Conservation (phyloP, 2,888 invertebrate genomes). For the Abrostola triplasia region DNA sequence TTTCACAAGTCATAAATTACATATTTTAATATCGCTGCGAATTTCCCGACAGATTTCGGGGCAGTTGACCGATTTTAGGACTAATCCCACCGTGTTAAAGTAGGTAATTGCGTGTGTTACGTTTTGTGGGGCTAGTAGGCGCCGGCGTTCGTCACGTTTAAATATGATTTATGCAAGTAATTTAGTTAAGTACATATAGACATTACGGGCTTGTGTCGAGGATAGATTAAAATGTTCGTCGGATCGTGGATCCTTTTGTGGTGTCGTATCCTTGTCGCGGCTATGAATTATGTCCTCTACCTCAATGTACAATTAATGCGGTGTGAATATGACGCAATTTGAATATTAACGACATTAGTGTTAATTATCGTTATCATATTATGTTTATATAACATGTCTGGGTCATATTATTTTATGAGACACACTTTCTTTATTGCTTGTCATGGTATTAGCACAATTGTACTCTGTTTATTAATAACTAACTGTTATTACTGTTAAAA, state of each 20-base stretch:
- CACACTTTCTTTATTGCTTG: constrained; percentile 27
- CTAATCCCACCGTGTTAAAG: constrained; percentile 59
- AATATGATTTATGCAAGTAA: constrained; percentile 88
- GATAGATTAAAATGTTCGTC: constrained; percentile 84
- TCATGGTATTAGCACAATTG: constrained; percentile 10
- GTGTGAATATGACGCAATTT: constrained; percentile 47
- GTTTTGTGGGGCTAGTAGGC: constrained; percentile 59
- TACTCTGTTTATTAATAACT: constrained; percentile 15
- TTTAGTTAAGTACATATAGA: constrained; percentile 87
- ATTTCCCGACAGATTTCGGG: constrained; percentile 36
- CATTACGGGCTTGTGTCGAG: constrained; percentile 76
- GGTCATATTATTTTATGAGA: constrained; percentile 24
- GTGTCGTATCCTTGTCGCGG: constrained; percentile 56
- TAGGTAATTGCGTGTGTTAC: constrained; percentile 60
- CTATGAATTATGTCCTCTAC: constrained; percentile 69
- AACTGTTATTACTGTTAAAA: constrained; percentile 14
- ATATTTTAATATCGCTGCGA: constrained; percentile 56
- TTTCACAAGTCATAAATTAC: constrained; percentile 57
- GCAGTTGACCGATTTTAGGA: constrained; percentile 51
- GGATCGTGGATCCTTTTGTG: constrained; percentile 70
- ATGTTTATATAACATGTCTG: constrained; percentile 28
- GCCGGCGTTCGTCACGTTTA: constrained; percentile 83
- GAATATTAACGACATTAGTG: constrained; percentile 41
- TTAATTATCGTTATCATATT: constrained; percentile 42
- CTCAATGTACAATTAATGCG: constrained; percentile 40